A percentile compares a stretch with the other conserved stretches of the same genome.
Evolutionary conservation across 1,140 invertebrate genomes (phyloP).

Genomic region (Lysiphlebus fabarum): DNA sequence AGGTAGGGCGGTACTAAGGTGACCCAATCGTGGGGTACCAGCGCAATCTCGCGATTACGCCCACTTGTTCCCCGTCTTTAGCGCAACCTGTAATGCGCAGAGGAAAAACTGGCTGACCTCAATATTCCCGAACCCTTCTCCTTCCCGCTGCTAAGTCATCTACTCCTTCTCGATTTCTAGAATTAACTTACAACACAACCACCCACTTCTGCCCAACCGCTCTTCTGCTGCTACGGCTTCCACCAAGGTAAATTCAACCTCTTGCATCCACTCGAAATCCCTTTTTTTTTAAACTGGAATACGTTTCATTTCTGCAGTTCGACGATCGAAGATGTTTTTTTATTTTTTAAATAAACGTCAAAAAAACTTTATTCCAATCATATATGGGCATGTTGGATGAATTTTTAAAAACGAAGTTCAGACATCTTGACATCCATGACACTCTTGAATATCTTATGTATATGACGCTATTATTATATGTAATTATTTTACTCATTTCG

Average conservation of each 20-base stretch:
- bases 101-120: constrained; percentile 55
- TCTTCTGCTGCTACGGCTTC: constrained; percentile 11
- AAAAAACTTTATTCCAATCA: too few relatives aligned
- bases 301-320: too few relatives aligned
- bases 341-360: too few relatives aligned
- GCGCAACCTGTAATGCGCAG: constrained; percentile 50
- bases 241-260: constrained; percentile 6
- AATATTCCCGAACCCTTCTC: constrained; percentile 40
- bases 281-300: too few relatives aligned
- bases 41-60: constrained; percentile 45
- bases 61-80: constrained; percentile 31
- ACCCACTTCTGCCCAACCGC: constrained; percentile 17
- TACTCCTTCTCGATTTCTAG: neutral
- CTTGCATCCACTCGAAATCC: constrained; percentile 7
- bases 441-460: too few relatives aligned
- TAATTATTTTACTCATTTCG: too few relatives aligned
- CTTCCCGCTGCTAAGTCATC: constrained; percentile 21
- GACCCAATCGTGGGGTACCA: constrained; percentile 49
- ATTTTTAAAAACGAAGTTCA: too few relatives aligned
- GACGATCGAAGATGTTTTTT: too few relatives aligned
- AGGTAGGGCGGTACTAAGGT: constrained; percentile 46
- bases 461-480: too few relatives aligned
- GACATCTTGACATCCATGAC: too few relatives aligned
- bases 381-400: too few relatives aligned
- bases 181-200: constrained; percentile 18